Percentiles rank a stretch among this genome's conserved stretches.
phyloP scores from a whole-genome alignment of 92 coral and sea anemone species.

The Parazoanthus swiftii region DNA sequence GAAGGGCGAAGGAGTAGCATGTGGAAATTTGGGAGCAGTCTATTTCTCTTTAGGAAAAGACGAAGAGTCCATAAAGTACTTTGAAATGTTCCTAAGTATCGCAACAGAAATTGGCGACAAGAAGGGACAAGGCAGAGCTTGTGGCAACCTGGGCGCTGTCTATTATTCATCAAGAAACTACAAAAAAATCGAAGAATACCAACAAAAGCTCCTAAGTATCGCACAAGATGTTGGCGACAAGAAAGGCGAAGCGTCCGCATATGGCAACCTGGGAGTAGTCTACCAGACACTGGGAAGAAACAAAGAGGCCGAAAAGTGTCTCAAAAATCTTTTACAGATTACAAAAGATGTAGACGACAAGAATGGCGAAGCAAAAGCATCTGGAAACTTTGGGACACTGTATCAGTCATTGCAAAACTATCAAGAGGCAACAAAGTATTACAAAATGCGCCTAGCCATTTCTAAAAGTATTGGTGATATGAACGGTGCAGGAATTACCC shows the following conservation, averaged over 20 bases:
- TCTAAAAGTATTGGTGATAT: slow-evolving; percentile 18
- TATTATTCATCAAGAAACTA: too few species aligned
- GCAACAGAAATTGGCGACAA: slow-evolving; percentile 12
- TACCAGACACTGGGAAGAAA: too few species aligned
- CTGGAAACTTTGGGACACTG: slow-evolving; percentile 10
- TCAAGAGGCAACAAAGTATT: slow-evolving; percentile 23
- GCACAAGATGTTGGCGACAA: neutral
- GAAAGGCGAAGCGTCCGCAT: neutral
- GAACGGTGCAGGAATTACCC: slow-evolving; percentile 12
- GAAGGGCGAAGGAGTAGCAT: neutral
- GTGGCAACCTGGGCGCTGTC: neutral
- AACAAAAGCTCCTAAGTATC: too few species aligned
- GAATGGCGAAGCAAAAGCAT: neutral
- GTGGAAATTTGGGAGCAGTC: too few species aligned
- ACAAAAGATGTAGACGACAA: slow-evolving; percentile 8
- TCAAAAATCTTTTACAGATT: neutral
- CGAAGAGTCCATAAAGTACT: too few species aligned
- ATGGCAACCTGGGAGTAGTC: too few species aligned
- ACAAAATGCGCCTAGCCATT: slow-evolving; percentile 25
- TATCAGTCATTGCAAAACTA: slow-evolving; percentile 2
- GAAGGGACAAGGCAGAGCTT: slow-evolving; percentile 1
- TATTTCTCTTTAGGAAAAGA: too few species aligned
- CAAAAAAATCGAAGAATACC: too few species aligned
- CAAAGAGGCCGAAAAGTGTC: too few species aligned
- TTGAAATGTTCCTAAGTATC: neutral